Conservation (phyloP, 2,888 invertebrate genomes). For the Bruchidius siliquastri region DNA sequence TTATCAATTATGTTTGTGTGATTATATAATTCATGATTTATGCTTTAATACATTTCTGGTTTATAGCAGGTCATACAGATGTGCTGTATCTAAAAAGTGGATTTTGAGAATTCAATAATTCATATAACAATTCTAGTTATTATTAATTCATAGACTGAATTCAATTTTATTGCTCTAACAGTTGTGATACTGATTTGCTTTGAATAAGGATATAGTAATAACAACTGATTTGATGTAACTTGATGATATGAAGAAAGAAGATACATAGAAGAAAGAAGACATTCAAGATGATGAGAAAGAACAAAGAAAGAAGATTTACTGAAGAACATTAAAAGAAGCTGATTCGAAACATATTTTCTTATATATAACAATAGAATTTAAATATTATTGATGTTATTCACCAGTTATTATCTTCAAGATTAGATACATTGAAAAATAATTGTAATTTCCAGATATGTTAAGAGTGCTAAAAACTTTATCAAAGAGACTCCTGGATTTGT, state of each 20-base stretch:
- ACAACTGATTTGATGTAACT: neutral
- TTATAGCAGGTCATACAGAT: neutral
- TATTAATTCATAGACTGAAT: neutral
- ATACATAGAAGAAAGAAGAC: neutral
- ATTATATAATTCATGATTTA: neutral
- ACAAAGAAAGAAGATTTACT: conserved; percentile 1
- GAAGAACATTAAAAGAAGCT: neutral
- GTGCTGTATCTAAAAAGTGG: neutral
- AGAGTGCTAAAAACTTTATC: conserved; percentile 18
- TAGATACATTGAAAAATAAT: too few relatives aligned
- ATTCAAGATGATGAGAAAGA: conserved; percentile 5
- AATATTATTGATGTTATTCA: neutral
- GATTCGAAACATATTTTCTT: neutral
- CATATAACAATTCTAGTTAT: neutral
- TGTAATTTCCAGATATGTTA: conserved; percentile 22
- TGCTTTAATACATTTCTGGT: neutral
- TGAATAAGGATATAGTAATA: neutral
- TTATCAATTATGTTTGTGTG: neutral
- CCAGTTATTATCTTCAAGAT: too few relatives aligned
- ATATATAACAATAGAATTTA: neutral
- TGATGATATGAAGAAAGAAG: neutral
- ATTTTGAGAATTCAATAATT: neutral
- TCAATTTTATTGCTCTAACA: neutral
- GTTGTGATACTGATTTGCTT: neutral
- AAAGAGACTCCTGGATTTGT: conserved; percentile 21